Base-by-base conservation (phyloP, 2,797 vertebrate genomes). In the Emys orbicularis region DNA sequence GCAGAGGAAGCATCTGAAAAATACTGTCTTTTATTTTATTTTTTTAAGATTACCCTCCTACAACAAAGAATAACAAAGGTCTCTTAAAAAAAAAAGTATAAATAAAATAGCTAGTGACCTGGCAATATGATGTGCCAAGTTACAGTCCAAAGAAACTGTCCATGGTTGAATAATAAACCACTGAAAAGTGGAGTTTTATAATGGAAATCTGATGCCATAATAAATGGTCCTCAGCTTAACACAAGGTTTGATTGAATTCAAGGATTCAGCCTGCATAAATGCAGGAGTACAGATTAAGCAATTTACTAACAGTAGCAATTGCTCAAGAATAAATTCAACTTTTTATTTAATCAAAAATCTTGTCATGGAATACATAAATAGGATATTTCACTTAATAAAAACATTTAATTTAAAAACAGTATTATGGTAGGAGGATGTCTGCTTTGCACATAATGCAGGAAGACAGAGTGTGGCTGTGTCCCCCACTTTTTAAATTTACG, bases 401-500 rank as follows among this genome's bases (percentile, higher is more conserved):
- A 0, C 12, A 87, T 87, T 92, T 95, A 21, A 88, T 94, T 89
- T 86, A 81, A 72, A 96, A 94, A 80, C 85, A 92, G 54, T 57
- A 74, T 90, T 95, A 57, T 0, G 0, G 37, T 85, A 94, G 82
- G 76, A 57, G 56, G 56, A 87, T 89, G 87, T 92, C 53, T 74
- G 31, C 53, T 96, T 84, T 91, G n/a, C 83, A 89, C 23, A 50
- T 86, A 97, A 97, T 2, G 6, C 34, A n/a, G 31, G 89, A 90
- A 90, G 95, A 61, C 29, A 90, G 1, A 93, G n/a, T 59, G 83
- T 21, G 54, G 94, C 95, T 97, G 81, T 50, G 81, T 87, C 96
- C 72, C 56, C 80, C 50, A n/a, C 93, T 97, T 97, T 97, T 90
- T 97, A 90, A 98, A 98, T 98, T 97, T 98, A 97, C 90, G 91